phyloP scores from a whole-genome alignment of 2,797 vertebrate species.

The Coregonus sp. region DNA sequence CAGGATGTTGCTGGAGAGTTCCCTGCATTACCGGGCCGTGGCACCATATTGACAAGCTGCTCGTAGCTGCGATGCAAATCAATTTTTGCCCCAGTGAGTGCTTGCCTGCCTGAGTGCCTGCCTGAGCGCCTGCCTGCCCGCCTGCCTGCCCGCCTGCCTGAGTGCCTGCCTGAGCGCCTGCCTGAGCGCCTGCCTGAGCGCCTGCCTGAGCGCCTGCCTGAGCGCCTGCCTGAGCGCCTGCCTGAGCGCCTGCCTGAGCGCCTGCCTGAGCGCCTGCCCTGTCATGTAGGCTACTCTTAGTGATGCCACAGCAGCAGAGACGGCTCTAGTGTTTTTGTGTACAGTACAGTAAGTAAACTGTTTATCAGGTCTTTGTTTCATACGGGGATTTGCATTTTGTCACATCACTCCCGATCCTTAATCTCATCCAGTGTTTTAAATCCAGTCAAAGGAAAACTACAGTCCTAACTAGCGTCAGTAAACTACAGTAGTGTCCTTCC shows the following conservation, averaged over 20 bases:
- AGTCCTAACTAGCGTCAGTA: neutral
- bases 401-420: neutral
- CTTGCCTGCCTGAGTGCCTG: neutral
- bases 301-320: neutral
- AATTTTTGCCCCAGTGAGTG: conserved; percentile 7
- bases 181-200: too few species aligned
- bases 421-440: neutral
- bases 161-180: too few species aligned
- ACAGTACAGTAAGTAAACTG: neutral
- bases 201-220: too few species aligned
- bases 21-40: neutral
- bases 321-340: neutral
- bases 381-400: neutral
- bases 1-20: neutral
- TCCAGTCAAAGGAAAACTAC: neutral
- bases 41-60: conserved; percentile 4
- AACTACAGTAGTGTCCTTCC: neutral
- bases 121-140: too few species aligned
- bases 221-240: too few species aligned
- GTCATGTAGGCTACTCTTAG: neutral
- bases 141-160: too few species aligned
- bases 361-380: neutral
- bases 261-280: neutral
- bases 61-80: neutral
- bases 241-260: too few species aligned